Evolutionary conservation across 1,140 invertebrate genomes (phyloP).

Genomic region (Cylas formicarius): DNA sequence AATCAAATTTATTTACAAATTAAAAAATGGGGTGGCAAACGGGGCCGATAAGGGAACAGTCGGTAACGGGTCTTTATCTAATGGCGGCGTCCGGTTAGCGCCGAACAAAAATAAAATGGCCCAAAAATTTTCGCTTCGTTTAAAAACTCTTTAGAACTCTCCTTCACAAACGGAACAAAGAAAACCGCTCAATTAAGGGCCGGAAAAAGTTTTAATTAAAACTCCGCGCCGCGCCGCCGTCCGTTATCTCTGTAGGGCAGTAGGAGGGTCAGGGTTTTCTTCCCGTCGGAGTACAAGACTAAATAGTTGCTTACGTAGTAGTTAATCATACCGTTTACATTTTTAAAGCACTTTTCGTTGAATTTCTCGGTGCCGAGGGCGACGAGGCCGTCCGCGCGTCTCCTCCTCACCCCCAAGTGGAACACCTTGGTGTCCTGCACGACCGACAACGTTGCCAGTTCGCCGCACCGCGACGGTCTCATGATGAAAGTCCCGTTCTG

Average conservation of each 20-base stretch:
- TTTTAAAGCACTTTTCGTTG: constrained; percentile 35
- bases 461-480: constrained; percentile 30
- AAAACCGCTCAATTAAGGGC: too few relatives aligned
- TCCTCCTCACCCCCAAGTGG: constrained; percentile 35
- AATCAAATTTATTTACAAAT: too few relatives aligned
- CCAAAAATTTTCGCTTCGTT: too few relatives aligned
- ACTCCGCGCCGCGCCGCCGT: too few relatives aligned
- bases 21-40: too few relatives aligned
- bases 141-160: too few relatives aligned
- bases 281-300: constrained; percentile 32
- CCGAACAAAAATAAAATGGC: too few relatives aligned
- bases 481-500: constrained; percentile 40
- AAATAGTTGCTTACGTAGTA: constrained; percentile 41
- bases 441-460: constrained; percentile 33
- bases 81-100: too few relatives aligned
- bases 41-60: too few relatives aligned
- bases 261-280: constrained; percentile 29
- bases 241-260: constrained; percentile 41
- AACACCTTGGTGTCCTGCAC: constrained; percentile 35
- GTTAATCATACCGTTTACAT: constrained; percentile 36
- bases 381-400: constrained; percentile 27
- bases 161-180: too few relatives aligned
- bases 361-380: constrained; percentile 35
- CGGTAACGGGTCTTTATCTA: too few relatives aligned
- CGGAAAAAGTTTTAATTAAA: too few relatives aligned